phyloP scores from a whole-genome alignment of 2,113 vertebrate species.

The Bostrychus sinensis region DNA sequence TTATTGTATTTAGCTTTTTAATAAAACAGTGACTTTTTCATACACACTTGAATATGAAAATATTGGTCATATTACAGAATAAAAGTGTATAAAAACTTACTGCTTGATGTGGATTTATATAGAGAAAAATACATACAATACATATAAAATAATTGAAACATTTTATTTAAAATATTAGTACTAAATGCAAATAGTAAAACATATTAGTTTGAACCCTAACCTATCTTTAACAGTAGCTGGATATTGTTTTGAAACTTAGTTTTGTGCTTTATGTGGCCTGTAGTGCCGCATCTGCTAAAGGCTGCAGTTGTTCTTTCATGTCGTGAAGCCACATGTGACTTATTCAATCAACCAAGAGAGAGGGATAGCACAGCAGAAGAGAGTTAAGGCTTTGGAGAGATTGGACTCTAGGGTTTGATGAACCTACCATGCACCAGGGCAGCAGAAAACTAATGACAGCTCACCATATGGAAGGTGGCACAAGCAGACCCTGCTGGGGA shows the following conservation, averaged over 20 bases:
- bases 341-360: constrained; percentile 71
- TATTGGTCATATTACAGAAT: constrained; percentile 97
- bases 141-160: not conserved
- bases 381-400: constrained; percentile 66
- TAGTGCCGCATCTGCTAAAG: constrained; percentile 67
- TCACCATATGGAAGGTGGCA: constrained; percentile 67
- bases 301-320: constrained; percentile 72
- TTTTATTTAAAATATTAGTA: constrained; percentile 2
- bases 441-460: constrained; percentile 70
- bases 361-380: constrained; percentile 66
- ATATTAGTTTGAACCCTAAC: constrained; percentile 15
- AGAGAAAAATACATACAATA: not conserved
- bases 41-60: constrained; percentile 94
- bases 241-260: constrained; percentile 58
- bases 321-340: constrained; percentile 70
- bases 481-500: constrained; percentile 63
- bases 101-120: constrained; percentile 42
- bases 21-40: constrained; percentile 94
- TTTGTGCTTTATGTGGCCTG: constrained; percentile 57
- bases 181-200: not conserved
- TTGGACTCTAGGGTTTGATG: constrained; percentile 69
- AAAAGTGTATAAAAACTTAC: constrained; percentile 86
- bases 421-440: constrained; percentile 38
- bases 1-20: constrained; percentile 99
- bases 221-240: constrained; percentile 31